These are phyloP conservation scores for Danionella dracula DNA, from an alignment of 2,797 vertebrate genomes.

Conservation along the genomic window DNA sequence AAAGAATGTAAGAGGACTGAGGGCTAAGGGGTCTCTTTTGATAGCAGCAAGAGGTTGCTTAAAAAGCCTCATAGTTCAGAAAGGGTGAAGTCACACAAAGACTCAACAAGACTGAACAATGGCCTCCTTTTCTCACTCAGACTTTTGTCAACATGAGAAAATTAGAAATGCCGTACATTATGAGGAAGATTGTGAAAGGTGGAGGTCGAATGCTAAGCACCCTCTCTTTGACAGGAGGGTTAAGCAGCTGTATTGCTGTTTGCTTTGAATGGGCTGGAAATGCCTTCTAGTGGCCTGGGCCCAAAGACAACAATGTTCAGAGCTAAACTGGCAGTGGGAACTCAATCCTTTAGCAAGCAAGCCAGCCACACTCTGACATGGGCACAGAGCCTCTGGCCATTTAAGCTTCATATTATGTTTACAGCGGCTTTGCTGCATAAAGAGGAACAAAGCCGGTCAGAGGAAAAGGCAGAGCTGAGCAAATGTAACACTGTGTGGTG, in stretches of 20 bases:
- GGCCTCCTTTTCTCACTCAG: conserved; percentile 43
- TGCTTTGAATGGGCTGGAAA: conserved; percentile 51
- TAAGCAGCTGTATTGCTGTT: conserved; percentile 55
- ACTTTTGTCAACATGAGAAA: conserved; percentile 57
- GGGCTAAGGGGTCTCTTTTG: conserved; percentile 37
- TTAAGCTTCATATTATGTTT: conserved; percentile 50
- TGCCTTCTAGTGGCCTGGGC: conserved; percentile 42
- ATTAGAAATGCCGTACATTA: conserved; percentile 50
- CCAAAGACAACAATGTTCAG: conserved; percentile 51
- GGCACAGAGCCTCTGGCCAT: conserved; percentile 42
- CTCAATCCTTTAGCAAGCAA: conserved; percentile 42
- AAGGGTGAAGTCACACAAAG: conserved; percentile 49
- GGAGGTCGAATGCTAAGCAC: conserved; percentile 49
- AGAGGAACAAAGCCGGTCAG: conserved; percentile 36
- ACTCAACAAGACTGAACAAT: conserved; percentile 50
- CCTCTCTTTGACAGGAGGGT: conserved; percentile 49
- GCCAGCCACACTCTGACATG: conserved; percentile 38
- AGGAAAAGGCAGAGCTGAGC: conserved; percentile 45
- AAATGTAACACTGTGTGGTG: conserved; percentile 44
- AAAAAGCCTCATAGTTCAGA: conserved; percentile 40
- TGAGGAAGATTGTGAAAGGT: conserved; percentile 47
- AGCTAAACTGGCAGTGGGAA: conserved; percentile 49
- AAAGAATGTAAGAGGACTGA: conserved; percentile 45
- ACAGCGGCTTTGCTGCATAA: conserved; percentile 47
- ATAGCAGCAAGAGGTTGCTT: conserved; percentile 30